Conservation (phyloP, 2,797 vertebrate species). For the Macropodus opercularis region DNA sequence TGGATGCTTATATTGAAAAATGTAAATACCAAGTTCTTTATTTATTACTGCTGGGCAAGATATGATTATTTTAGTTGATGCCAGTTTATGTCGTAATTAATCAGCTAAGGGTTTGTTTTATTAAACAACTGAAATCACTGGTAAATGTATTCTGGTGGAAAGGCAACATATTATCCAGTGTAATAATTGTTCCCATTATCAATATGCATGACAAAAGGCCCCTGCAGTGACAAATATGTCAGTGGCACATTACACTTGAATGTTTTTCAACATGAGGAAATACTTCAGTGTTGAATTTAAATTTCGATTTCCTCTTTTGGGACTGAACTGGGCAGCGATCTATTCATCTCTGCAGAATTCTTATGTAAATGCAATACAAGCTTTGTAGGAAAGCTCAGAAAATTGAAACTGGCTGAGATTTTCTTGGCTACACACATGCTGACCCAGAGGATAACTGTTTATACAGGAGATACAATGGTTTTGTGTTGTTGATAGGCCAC, state of each 20-base stretch:
- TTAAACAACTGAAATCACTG: no score
- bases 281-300: background rate
- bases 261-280: background rate
- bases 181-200: background rate
- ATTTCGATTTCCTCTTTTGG: background rate
- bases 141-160: no score
- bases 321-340: background rate
- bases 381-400: conserved; percentile 11
- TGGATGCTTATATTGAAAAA: no score
- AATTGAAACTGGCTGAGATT: conserved; percentile 11
- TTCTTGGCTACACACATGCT: conserved; percentile 43
- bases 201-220: background rate
- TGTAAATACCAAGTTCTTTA: no score
- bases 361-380: background rate
- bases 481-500: conserved; percentile 35
- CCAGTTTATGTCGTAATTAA: no score
- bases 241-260: background rate
- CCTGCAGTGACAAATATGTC: accelerated
- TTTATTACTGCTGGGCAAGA: no score
- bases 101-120: no score
- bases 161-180: background rate
- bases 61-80: no score
- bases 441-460: conserved; percentile 28
- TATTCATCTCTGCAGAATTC: background rate
- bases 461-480: conserved; percentile 49